Conservation (phyloP, 1,140 invertebrate species). For the honey bee (Apis mellifera) region DNA sequence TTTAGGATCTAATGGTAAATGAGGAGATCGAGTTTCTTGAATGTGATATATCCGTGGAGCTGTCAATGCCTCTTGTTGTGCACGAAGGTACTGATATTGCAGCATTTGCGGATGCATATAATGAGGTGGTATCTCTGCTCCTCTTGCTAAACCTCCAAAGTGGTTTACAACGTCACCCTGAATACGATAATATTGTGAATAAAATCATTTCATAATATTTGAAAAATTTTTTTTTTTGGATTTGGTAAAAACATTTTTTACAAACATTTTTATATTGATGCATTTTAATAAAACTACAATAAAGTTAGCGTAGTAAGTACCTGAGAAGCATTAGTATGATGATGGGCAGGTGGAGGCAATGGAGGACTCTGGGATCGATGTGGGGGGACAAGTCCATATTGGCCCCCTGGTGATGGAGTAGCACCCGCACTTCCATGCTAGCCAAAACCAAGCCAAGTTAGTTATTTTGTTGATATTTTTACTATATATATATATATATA, state of each 20-base stretch:
- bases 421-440: slow-evolving; percentile 78
- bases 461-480: slow-evolving; percentile 32
- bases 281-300: slow-evolving; percentile 4
- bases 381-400: slow-evolving; percentile 77
- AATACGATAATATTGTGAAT: slow-evolving; percentile 44
- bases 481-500: background rate
- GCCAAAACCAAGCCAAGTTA: slow-evolving; percentile 74
- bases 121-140: slow-evolving; percentile 77
- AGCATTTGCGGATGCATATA: slow-evolving; percentile 86
- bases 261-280: background rate
- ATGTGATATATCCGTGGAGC: slow-evolving; percentile 81
- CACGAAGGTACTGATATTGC: slow-evolving; percentile 88
- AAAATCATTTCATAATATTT: background rate
- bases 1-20: slow-evolving; percentile 76
- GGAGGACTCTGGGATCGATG: slow-evolving; percentile 84
- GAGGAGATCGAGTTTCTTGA: slow-evolving; percentile 76
- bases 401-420: slow-evolving; percentile 76
- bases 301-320: slow-evolving; percentile 79
- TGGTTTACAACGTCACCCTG: slow-evolving; percentile 85
- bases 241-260: background rate
- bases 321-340: slow-evolving; percentile 90
- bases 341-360: slow-evolving; percentile 88
- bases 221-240: background rate
- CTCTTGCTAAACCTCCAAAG: slow-evolving; percentile 72
- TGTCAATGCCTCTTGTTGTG: slow-evolving; percentile 83